Percentiles rank a stretch among this genome's conserved stretches.
Conservation (phyloP, 2,113 vertebrate genomes). For the Argyrosomus japonicus region DNA sequence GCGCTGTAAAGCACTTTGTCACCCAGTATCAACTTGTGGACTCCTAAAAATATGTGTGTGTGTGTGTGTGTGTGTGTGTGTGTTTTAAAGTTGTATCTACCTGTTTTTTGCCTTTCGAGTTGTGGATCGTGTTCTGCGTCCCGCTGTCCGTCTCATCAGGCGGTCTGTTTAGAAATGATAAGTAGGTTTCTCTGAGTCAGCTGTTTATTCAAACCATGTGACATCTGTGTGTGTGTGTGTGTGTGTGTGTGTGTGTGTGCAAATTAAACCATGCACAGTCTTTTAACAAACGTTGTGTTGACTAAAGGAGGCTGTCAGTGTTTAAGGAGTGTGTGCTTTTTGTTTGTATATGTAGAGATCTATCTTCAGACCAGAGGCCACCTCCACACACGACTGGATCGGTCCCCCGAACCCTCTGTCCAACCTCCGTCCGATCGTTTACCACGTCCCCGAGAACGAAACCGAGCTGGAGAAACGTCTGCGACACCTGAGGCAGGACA, state of each 20-base stretch:
- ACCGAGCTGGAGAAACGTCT: conserved; percentile 86
- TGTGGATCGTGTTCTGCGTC: neutral
- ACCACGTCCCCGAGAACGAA: conserved; percentile 86
- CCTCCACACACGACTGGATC: conserved; percentile 90
- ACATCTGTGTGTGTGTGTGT: neutral
- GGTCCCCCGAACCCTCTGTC: conserved; percentile 92
- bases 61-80: too few species aligned
- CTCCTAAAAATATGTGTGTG: too few species aligned
- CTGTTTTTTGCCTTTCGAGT: neutral
- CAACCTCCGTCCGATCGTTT: conserved; percentile 91
- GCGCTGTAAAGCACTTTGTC: too few species aligned
- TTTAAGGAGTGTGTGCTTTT: neutral
- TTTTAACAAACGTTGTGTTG: too few species aligned
- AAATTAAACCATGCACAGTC: too few species aligned
- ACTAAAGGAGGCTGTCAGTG: neutral
- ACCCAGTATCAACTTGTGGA: too few species aligned
- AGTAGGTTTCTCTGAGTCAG: neutral
- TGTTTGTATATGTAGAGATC: conserved; percentile 69
- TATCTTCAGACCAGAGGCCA: conserved; percentile 82
- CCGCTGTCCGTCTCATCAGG: neutral
- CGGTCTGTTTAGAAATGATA: conserved; percentile 45
- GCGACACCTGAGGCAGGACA: conserved; percentile 90
- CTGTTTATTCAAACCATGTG: conserved; percentile 5
- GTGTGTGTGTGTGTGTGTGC: too few species aligned
- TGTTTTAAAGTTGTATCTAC: neutral